Base-by-base conservation (phyloP, 2,113 vertebrate genomes). In the Alligator mississippiensis region DNA sequence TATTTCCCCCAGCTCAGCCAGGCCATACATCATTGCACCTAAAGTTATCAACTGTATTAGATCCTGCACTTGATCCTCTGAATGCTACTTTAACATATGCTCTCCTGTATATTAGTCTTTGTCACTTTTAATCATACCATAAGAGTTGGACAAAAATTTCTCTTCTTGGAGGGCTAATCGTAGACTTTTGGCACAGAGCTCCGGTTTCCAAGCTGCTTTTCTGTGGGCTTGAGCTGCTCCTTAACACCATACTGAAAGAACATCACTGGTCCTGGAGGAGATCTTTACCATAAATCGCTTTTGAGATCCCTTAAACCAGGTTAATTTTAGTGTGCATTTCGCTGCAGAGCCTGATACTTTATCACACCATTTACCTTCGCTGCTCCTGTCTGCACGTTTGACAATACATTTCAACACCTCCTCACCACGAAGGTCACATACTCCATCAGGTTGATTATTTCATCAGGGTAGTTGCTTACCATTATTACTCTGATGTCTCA, bases 61-160 rank as follows among this genome's bases (percentile, higher is more conserved):
- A 54, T 82, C 74, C 84, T 1, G 22, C 28, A 85, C 63, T 58
- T 61, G 47, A 82, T 93, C 79, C 84, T 77, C 55, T 3, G 1
- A 80, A 70, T 0, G 0, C 82, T 86, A 66, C 61, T 94, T 74
- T 24, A 84, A 87, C 84, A 75, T 70, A 58, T 61, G 87, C 74
- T 84, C 91, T 85, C 74, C 4, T 6, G 70, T 62, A 82, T 70
- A 89, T 93, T 70, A 87, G 76, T 75, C 5, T 3, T 79, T 80
- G 82, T 87, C 74, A 90, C 88, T 85, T 96, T 82, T 84, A 84
- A 90, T 87, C 66, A 70, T 47, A 47, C 47, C 47, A 47, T 47
- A 47, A 47, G 47, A 47, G 47, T 9, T 47, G 47, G 47, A 47
- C 47, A 47, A 47, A 47, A 47, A 47, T 47, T 8, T 47, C 38